Percentiles rank a stretch among this genome's conserved stretches.
phyloP scores from a whole-genome alignment of 2,113 vertebrate genomes.

The Thermophis baileyi region DNA sequence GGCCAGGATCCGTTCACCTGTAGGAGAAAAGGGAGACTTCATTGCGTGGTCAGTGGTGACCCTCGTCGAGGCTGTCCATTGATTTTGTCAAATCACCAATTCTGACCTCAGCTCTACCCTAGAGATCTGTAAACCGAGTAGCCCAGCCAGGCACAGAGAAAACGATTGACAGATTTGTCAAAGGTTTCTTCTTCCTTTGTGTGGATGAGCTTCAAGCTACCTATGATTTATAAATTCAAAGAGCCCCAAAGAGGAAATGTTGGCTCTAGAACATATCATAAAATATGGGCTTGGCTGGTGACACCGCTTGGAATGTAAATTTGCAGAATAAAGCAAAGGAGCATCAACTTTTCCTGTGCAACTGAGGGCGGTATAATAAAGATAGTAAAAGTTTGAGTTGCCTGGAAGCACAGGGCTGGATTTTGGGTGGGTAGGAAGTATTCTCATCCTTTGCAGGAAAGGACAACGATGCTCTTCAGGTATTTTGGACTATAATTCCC shows the following conservation, averaged over 20 bases:
- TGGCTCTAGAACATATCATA: background rate
- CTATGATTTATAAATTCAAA: background rate
- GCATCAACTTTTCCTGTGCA: background rate
- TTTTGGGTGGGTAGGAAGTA: background rate
- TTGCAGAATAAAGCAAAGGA: background rate
- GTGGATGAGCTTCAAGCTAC: background rate
- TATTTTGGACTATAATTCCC: background rate
- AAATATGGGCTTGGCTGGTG: background rate
- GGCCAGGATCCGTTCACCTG: slow-evolving; percentile 90
- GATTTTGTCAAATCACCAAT: background rate
- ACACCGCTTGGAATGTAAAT: rapidly evolving
- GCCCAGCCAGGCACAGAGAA: background rate
- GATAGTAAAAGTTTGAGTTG: background rate
- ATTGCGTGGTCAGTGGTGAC: rapidly evolving
- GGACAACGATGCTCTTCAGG: background rate
- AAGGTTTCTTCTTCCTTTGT: background rate
- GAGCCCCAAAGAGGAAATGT: background rate
- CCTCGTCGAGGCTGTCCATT: rapidly evolving
- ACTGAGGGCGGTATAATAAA: background rate
- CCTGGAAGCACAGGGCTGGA: background rate
- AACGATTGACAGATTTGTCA: background rate
- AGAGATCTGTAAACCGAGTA: background rate
- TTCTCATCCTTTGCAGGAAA: background rate
- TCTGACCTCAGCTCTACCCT: background rate
- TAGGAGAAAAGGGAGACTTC: background rate